Evolutionary conservation across 2,113 vertebrate species (phyloP).

Genomic region (Aramus guarauna): DNA sequence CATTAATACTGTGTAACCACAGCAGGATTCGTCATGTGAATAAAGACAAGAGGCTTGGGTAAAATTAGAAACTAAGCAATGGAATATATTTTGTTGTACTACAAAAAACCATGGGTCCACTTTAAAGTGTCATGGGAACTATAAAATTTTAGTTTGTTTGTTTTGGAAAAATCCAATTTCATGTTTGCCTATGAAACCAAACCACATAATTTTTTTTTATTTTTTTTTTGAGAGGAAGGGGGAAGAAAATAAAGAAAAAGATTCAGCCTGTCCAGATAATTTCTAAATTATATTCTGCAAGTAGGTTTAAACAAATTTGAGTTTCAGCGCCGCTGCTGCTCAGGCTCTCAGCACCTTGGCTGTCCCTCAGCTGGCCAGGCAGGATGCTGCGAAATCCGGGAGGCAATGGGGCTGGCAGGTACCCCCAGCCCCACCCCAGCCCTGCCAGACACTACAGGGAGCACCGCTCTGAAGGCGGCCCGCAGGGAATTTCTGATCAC

Average conservation of each 20-base stretch:
- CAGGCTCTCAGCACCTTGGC: background rate
- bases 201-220: background rate
- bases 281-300: background rate
- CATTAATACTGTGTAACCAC: background rate
- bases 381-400: background rate
- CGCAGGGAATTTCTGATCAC: background rate
- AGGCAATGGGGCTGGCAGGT: background rate
- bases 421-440: too few species aligned
- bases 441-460: background rate
- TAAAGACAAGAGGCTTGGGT: background rate
- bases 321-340: background rate
- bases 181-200: background rate
- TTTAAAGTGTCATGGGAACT: background rate
- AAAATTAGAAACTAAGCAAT: background rate
- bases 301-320: background rate
- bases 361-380: background rate
- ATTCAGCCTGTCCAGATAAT: background rate
- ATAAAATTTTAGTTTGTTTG: background rate
- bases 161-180: background rate
- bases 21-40: background rate
- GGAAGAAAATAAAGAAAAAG: background rate
- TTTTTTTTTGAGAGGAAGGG: background rate
- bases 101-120: background rate
- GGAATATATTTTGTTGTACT: background rate
- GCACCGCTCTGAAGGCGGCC: fast-evolving